A percentile compares a stretch with the other conserved stretches of the same genome.
Conservation (phyloP, 2,113 vertebrate genomes). For the Cavia porcellus region DNA sequence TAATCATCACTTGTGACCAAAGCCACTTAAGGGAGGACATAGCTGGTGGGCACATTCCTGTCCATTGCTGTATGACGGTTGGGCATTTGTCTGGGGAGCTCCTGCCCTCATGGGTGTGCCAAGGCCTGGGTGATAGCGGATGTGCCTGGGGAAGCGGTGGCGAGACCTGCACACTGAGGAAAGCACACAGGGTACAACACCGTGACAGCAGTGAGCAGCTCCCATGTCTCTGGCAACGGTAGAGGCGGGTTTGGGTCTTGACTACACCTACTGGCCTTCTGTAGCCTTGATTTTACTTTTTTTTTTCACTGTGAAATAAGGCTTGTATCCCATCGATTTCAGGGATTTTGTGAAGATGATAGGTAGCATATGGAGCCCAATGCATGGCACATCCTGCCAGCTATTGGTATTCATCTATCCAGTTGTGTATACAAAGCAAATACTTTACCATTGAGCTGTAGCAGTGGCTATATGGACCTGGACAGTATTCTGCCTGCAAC, state of each 20-base stretch:
- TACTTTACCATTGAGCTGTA: not conserved
- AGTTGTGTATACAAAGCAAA: not conserved
- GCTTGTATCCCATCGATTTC: not conserved
- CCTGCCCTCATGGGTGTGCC: not conserved
- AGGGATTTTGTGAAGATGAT: not conserved
- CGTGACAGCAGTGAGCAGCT: not conserved
- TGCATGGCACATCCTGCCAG: not conserved
- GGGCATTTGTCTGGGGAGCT: not conserved
- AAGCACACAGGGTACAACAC: not conserved
- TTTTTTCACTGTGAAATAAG: not conserved
- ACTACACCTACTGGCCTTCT: not conserved
- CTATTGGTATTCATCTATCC: not conserved
- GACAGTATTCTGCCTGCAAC: not conserved
- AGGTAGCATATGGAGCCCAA: not conserved
- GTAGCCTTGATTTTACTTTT: not conserved
- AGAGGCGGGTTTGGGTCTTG: not conserved
- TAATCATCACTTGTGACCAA: not conserved
- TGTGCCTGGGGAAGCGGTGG: fast-evolving
- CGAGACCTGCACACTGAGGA: not conserved
- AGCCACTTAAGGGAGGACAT: not conserved
- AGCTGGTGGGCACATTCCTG: not conserved
- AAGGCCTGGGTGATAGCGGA: not conserved
- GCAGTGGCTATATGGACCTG: not conserved
- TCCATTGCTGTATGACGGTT: not conserved
- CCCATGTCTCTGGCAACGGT: not conserved